Conservation (phyloP, 2,888 invertebrate genomes). For the Rosalia funebris region DNA sequence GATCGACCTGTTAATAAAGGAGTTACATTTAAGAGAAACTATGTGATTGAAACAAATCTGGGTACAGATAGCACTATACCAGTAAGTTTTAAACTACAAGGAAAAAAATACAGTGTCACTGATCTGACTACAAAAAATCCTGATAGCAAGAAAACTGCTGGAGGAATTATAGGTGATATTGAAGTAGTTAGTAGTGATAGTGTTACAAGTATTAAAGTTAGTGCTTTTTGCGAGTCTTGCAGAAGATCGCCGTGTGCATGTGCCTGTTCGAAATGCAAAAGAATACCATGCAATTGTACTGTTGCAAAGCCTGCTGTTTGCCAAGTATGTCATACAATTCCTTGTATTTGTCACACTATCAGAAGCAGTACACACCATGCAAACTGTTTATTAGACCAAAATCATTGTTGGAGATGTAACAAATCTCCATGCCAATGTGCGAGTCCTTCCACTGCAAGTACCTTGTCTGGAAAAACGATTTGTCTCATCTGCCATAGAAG, state of each 20-base stretch:
- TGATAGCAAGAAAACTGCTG: not conserved
- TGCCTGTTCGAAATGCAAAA: constrained; percentile 1
- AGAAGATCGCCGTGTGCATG: constrained; percentile 39
- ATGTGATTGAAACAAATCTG: constrained; percentile 48
- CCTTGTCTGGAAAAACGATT: constrained; percentile 9
- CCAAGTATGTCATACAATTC: not conserved
- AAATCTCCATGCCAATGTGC: not conserved
- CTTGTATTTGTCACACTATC: not conserved
- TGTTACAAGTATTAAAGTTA: constrained; percentile 49
- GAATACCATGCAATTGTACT: constrained; percentile 1
- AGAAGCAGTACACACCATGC: not conserved
- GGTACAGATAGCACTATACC: constrained; percentile 22
- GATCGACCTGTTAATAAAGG: constrained; percentile 12
- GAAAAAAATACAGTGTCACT: constrained; percentile 38
- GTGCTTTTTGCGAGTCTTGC: constrained; percentile 39
- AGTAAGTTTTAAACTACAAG: constrained; percentile 38
- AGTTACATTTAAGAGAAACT: constrained; percentile 39
- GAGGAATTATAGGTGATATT: constrained; percentile 44
- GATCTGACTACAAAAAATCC: constrained; percentile 11
- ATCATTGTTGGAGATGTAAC: constrained; percentile 1
- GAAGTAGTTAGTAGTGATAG: constrained; percentile 44
- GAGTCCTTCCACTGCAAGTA: not conserved
- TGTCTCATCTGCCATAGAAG: constrained; percentile 15
- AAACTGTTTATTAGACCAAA: not conserved
- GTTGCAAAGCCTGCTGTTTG: not conserved